These are phyloP conservation scores for Drosophila funebris DNA, from an alignment of 1,140 invertebrate genomes.

Conservation along the genomic window DNA sequence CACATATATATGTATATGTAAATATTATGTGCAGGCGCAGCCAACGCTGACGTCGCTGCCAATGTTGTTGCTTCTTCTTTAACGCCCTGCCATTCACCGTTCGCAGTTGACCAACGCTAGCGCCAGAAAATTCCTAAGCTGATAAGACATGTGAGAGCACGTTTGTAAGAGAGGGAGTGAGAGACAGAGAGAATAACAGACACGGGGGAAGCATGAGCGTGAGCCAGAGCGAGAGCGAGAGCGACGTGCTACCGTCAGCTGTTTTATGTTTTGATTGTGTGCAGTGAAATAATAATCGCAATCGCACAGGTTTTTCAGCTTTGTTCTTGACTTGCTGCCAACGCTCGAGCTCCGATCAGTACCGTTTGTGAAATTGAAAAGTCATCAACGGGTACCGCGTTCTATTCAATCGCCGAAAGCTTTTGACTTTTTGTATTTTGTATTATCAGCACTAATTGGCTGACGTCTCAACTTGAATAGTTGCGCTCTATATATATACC, in stretches of 20 bases:
- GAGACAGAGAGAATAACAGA: neutral
- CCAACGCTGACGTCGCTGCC: slow-evolving; percentile 15
- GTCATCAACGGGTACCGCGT: slow-evolving; percentile 38
- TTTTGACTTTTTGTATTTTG: slow-evolving; percentile 20
- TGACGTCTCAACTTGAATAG: slow-evolving; percentile 26
- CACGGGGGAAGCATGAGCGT: neutral
- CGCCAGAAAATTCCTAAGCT: slow-evolving; percentile 60
- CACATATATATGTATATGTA: slow-evolving; percentile 3
- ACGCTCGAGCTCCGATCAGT: slow-evolving; percentile 60
- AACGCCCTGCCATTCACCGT: slow-evolving; percentile 27
- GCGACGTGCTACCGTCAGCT: slow-evolving; percentile 54
- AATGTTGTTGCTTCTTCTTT: slow-evolving; percentile 51
- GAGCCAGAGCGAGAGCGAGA: slow-evolving; percentile 13
- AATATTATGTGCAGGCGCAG: slow-evolving; percentile 33
- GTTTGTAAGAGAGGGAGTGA: slow-evolving; percentile 15
- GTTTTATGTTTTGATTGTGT: slow-evolving; percentile 76
- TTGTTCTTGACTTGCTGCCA: slow-evolving; percentile 42
- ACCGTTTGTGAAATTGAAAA: slow-evolving; percentile 69
- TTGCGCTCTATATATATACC: neutral
- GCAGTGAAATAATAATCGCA: slow-evolving; percentile 35
- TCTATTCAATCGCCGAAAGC: neutral
- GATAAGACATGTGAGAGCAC: slow-evolving; percentile 51
- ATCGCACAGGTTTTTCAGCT: slow-evolving; percentile 59
- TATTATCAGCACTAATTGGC: slow-evolving; percentile 31
- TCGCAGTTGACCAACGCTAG: neutral